Evolutionary conservation across 1,140 invertebrate species (phyloP).

Genomic region (Coelopa frigida): DNA sequence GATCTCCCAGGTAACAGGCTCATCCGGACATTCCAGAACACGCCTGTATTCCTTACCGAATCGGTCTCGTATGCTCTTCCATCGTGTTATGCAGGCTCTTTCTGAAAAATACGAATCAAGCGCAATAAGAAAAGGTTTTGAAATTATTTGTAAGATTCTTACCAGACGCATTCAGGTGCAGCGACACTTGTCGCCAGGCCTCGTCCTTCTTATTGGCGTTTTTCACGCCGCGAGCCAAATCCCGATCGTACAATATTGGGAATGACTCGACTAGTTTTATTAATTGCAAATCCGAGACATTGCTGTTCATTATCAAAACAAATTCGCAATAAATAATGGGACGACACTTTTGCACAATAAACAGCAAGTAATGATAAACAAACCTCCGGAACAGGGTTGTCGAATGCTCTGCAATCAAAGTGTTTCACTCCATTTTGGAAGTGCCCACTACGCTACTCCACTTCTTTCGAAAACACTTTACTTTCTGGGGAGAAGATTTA

Average conservation of each 20-base stretch:
- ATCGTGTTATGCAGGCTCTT: constrained; percentile 35
- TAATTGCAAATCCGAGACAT: constrained; percentile 12
- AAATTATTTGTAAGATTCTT: constrained; percentile 19
- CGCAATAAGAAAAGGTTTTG: neutral
- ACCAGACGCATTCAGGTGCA: constrained; percentile 18
- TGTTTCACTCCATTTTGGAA: no score
- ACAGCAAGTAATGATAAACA: no score
- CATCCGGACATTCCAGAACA: constrained; percentile 28
- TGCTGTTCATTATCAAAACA: constrained; percentile 6
- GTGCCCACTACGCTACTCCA: no score
- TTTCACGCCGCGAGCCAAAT: constrained; percentile 23
- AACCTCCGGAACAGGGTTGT: no score
- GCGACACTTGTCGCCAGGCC: constrained; percentile 24
- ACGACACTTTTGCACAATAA: no score
- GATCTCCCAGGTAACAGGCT: constrained; percentile 35
- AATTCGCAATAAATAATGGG: no score
- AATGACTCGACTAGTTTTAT: constrained; percentile 31
- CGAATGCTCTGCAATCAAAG: no score
- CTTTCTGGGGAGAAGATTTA: no score
- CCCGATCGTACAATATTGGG: constrained; percentile 34
- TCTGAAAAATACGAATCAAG: constrained; percentile 14
- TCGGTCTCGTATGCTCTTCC: constrained; percentile 36
- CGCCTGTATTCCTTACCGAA: constrained; percentile 37
- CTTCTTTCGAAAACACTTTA: no score
- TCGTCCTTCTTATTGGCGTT: constrained; percentile 31